A percentile compares a stretch with the other conserved stretches of the same genome.
These are phyloP conservation scores for Neoascia interrupta DNA, from an alignment of 2,888 invertebrate species.

Conservation along the genomic window DNA sequence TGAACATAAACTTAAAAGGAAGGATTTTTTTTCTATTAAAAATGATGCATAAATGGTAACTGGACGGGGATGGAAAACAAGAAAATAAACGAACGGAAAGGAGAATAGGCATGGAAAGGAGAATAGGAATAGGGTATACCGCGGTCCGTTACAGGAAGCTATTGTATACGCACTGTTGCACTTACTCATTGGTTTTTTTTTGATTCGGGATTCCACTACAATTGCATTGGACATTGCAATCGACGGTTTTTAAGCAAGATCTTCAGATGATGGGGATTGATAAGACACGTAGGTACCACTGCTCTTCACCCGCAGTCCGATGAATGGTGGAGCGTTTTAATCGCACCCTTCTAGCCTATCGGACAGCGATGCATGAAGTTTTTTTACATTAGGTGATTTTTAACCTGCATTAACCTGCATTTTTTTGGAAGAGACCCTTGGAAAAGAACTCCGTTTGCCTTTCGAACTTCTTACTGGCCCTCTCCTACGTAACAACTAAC, in stretches of 20 bases:
- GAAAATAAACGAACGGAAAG: too few species aligned
- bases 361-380: not conserved
- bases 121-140: too few species aligned
- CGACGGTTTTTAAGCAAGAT: slow-evolving; percentile 1
- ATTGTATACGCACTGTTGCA: too few species aligned
- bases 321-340: too few species aligned
- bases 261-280: not conserved
- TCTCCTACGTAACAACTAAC: not conserved
- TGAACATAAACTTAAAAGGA: too few species aligned
- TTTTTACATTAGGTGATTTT: too few species aligned
- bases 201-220: not conserved
- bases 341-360: not conserved
- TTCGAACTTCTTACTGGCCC: not conserved
- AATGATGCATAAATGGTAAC: too few species aligned
- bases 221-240: not conserved
- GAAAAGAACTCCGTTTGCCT: slow-evolving; percentile 4
- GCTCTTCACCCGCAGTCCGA: not conserved
- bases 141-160: too few species aligned
- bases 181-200: not conserved
- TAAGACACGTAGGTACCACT: slow-evolving; percentile 26
- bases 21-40: too few species aligned
- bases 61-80: too few species aligned
- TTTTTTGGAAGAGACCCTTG: slow-evolving; percentile 16
- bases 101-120: too few species aligned
- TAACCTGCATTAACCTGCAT: slow-evolving; percentile 18